Conservation (phyloP, 2,113 vertebrate genomes). For the Ailurus styani region DNA sequence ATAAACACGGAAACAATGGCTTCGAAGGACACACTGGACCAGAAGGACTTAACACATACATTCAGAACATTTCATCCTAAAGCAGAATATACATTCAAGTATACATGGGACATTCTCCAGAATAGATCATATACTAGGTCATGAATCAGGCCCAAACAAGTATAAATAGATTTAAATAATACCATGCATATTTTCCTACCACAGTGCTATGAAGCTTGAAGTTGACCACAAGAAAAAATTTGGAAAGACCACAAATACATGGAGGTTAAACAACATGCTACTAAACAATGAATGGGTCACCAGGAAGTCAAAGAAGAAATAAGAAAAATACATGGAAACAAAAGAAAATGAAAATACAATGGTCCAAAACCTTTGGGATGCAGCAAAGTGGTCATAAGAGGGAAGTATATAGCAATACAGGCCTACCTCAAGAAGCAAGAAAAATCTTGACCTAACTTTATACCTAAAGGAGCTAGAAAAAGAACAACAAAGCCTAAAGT, state of each 20-base stretch:
- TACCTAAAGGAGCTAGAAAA: not conserved
- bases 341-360: not conserved
- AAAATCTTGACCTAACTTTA: not conserved
- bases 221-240: not conserved
- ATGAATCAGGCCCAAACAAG: too few species aligned
- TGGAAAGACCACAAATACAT: not conserved
- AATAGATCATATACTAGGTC: too few species aligned
- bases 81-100: too few species aligned
- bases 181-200: not conserved
- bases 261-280: not conserved
- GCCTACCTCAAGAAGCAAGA: not conserved
- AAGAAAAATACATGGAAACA: not conserved
- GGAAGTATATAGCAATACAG: not conserved
- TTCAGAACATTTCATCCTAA: too few species aligned
- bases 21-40: too few species aligned
- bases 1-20: too few species aligned
- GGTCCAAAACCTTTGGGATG: not conserved
- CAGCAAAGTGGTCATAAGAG: not conserved
- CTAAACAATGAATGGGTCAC: not conserved
- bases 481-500: not conserved
- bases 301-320: not conserved
- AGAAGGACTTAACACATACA: too few species aligned
- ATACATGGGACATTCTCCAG: too few species aligned
- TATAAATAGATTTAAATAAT: not conserved
- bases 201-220: not conserved